Percentiles rank a stretch among this genome's conserved stretches.
phyloP scores from a whole-genome alignment of 2,888 invertebrate species.

The Archips crataeganus region DNA sequence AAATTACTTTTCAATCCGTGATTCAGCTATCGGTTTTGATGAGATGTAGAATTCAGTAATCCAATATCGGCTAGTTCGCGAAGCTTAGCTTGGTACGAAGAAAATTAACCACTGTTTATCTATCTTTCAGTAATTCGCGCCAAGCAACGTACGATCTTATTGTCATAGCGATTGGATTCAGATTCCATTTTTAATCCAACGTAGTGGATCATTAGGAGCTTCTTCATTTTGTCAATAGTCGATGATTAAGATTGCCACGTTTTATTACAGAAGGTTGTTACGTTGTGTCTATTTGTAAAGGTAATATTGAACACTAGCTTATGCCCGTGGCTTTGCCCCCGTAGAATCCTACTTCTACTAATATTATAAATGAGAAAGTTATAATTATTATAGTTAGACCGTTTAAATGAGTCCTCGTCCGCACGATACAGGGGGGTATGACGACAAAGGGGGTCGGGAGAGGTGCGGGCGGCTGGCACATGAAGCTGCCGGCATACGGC shows the following conservation, averaged over 20 bases:
- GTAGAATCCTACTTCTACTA: too few species aligned
- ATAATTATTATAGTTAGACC: too few species aligned
- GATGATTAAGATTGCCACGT: conserved; percentile 17
- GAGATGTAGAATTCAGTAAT: conserved; percentile 1
- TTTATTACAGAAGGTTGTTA: not conserved
- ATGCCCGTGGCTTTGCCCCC: too few species aligned
- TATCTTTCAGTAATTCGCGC: conserved; percentile 3
- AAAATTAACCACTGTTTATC: conserved; percentile 22
- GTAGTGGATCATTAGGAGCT: conserved; percentile 30
- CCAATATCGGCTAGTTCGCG: conserved; percentile 12
- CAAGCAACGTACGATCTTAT: conserved; percentile 18
- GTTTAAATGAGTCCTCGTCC: too few species aligned
- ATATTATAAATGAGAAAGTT: too few species aligned
- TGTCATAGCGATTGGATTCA: not conserved
- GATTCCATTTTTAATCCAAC: not conserved
- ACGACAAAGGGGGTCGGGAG: too few species aligned
- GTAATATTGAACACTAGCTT: too few species aligned
- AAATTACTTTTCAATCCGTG: not conserved
- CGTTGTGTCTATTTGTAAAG: too few species aligned
- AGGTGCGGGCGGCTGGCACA: too few species aligned
- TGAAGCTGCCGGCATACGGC: too few species aligned
- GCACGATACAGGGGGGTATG: too few species aligned
- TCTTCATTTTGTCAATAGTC: conserved; percentile 27
- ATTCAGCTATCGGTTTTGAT: not conserved
- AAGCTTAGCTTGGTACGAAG: conserved; percentile 5